Base-by-base conservation (phyloP, 1,140 invertebrate species). In the Lanistes nyassanus region DNA sequence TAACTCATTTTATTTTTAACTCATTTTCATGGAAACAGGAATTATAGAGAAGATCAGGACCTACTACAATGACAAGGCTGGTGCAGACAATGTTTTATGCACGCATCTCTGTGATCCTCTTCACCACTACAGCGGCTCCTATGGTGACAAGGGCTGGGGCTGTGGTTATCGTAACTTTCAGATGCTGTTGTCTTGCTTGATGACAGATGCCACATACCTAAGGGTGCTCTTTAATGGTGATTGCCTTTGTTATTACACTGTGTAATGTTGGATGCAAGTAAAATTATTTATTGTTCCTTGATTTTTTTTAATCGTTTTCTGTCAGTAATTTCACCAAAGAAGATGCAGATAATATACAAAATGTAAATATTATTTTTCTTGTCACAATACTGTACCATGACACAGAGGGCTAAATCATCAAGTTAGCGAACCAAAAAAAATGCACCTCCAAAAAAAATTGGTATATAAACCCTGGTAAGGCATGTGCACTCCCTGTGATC, bases 81-180 rank as follows among this genome's bases (percentile, higher is more conserved):
- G 78, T 37, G 76, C 76, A 3, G 75, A 79, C 53, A 80, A 76
- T 73, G 83, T 93, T 92, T 47, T 23, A 29, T n/a, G 55, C 19
- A 66, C 64, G n/a, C 77, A 76, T 53, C 77, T 83, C 34, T 95
- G 95, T 88, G 94, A 93, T 55, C 92, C 92, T 4, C 93, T 95
- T 29, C 94, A 96, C 87, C 95, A 96, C 90, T 96, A 95, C 88
- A 94, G 93, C 9, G 94, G 94, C 29, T 95, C 94, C 0, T 96
- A 95, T 85, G 95, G 95, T 60, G 95, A 97, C 88, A 91, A 93
- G 82, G 95, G 95, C 9, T 97, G 95, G 95, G 96, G 95, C 3
- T 97, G 96, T 89, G 96, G 96, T 1, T 91, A 86, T 81, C 92
- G 95, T 82, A 97, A 97, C 88, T 93, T 95, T 88, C 96, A 97